Evolutionary conservation across 2,113 vertebrate species (phyloP).

Genomic region (Ornithorhynchus anatinus): DNA sequence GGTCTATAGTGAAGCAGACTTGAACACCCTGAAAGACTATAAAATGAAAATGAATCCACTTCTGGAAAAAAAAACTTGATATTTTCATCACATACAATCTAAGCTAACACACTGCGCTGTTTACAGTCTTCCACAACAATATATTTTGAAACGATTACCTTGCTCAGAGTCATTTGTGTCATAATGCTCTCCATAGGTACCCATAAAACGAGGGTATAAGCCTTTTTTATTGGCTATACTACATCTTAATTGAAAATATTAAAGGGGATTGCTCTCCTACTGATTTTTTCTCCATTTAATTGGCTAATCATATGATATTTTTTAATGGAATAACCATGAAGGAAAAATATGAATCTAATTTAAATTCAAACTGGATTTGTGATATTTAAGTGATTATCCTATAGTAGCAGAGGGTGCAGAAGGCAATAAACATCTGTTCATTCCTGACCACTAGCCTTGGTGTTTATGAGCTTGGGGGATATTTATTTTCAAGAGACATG

Average conservation of each 20-base stretch:
- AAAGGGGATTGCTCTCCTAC: constrained; percentile 74
- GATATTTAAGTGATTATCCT: constrained; percentile 76
- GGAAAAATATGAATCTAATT: constrained; percentile 75
- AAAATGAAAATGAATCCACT: constrained; percentile 56
- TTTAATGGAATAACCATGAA: constrained; percentile 73
- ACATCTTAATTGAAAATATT: constrained; percentile 84
- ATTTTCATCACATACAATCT: constrained; percentile 74
- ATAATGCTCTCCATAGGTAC: constrained; percentile 79
- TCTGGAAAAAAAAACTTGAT: constrained; percentile 67
- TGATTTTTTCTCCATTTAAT: constrained; percentile 63
- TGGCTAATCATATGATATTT: constrained; percentile 73
- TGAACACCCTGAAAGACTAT: constrained; percentile 63
- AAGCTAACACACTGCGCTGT: constrained; percentile 71
- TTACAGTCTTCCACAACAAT: constrained; percentile 74
- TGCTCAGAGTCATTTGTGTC: constrained; percentile 79
- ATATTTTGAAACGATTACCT: constrained; percentile 81
- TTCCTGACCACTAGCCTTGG: constrained; percentile 69
- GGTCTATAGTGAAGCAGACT: constrained; percentile 53
- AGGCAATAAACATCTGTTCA: constrained; percentile 73
- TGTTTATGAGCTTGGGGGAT: constrained; percentile 67
- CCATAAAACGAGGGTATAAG: constrained; percentile 81
- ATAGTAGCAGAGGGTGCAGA: constrained; percentile 65
- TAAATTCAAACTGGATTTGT: constrained; percentile 73
- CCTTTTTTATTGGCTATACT: constrained; percentile 77
- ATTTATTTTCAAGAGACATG: constrained; percentile 70